A percentile compares a stretch with the other conserved stretches of the same genome.
Evolutionary conservation across 2,797 vertebrate species (phyloP).

Genomic region (Petrocephalus sullivani): DNA sequence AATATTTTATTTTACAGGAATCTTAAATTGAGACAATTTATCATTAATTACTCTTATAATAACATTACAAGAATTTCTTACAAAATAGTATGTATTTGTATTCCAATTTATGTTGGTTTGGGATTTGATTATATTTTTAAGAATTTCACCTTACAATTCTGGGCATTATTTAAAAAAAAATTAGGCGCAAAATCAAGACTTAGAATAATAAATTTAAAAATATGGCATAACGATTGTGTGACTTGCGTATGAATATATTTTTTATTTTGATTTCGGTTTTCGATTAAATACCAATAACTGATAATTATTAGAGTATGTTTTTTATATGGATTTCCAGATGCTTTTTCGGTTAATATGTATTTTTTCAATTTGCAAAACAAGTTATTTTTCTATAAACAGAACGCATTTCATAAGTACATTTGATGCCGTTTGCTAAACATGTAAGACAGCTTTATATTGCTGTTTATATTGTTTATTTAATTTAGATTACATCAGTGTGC

Average conservation of each 20-base stretch:
- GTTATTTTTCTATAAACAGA: background rate
- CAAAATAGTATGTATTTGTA: background rate
- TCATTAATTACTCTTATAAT: background rate
- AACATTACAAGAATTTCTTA: background rate
- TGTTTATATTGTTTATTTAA: background rate
- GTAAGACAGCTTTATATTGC: background rate
- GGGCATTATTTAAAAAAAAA: background rate
- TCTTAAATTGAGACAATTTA: background rate
- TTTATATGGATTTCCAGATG: background rate
- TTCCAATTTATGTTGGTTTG: background rate
- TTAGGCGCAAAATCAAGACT: background rate
- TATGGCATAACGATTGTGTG: background rate
- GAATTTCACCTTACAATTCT: background rate
- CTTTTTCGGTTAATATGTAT: background rate
- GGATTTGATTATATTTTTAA: background rate
- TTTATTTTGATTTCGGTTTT: background rate
- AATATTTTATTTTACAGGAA: background rate
- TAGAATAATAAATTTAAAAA: background rate
- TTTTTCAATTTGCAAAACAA: background rate
- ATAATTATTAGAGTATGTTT: background rate
- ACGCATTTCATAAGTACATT: background rate
- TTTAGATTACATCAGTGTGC: background rate
- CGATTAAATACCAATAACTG: background rate
- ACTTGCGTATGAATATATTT: background rate
- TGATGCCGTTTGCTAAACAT: background rate